Conservation (phyloP, 2,888 invertebrate species). For the Baronia brevicornis region DNA sequence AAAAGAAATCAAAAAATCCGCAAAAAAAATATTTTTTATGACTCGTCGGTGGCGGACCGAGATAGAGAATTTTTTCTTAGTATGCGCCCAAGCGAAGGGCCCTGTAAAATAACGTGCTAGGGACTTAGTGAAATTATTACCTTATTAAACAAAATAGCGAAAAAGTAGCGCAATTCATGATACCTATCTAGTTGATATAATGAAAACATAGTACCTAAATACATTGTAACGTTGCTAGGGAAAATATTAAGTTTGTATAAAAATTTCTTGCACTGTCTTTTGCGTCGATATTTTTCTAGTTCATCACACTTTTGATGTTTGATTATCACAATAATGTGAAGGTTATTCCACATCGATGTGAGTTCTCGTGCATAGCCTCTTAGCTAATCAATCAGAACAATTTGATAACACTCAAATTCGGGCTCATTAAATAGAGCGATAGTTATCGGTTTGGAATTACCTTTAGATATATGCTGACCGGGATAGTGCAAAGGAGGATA, state of each 20-base stretch:
- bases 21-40: slow-evolving; percentile 55
- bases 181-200: slow-evolving; percentile 59
- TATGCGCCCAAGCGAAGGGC: slow-evolving; percentile 27
- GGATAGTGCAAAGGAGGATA: slow-evolving; percentile 53
- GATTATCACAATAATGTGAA: slow-evolving; percentile 13
- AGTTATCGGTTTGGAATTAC: slow-evolving; percentile 12
- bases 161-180: slow-evolving; percentile 70
- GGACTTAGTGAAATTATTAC: slow-evolving; percentile 61
- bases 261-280: slow-evolving; percentile 56
- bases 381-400: too few relatives aligned
- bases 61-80: slow-evolving; percentile 47
- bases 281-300: slow-evolving; percentile 38
- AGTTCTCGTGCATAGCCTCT: too few relatives aligned
- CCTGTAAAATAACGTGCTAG: slow-evolving; percentile 54
- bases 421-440: too few relatives aligned
- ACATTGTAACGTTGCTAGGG: slow-evolving; percentile 65
- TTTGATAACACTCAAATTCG: too few relatives aligned
- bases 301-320: slow-evolving; percentile 27
- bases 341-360: slow-evolving; percentile 13
- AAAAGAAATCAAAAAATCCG: slow-evolving; percentile 46
- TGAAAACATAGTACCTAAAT: slow-evolving; percentile 54
- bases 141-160: slow-evolving; percentile 44
- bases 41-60: slow-evolving; percentile 51
- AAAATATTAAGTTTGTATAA: slow-evolving; percentile 59
- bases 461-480: slow-evolving; percentile 24